These are phyloP conservation scores for Drosophila quinaria DNA, from an alignment of 2,888 invertebrate species.

Conservation along the genomic window DNA sequence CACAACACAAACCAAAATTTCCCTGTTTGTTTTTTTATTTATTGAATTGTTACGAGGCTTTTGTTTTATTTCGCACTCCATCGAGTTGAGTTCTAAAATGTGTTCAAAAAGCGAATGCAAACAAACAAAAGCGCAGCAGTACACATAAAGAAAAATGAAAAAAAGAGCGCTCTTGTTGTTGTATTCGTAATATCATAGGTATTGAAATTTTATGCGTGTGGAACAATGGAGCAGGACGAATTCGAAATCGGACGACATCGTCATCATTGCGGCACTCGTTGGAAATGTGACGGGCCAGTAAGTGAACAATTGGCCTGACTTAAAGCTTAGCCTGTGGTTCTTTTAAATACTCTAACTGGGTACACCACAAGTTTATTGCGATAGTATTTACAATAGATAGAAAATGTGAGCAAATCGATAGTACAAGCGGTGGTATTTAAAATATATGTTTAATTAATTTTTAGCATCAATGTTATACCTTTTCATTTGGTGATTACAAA, in stretches of 20 bases:
- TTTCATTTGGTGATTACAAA: no score
- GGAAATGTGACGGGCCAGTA: conserved; percentile 44
- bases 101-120: conserved; percentile 48
- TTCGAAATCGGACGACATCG: conserved; percentile 22
- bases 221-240: conserved; percentile 44
- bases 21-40: conserved; percentile 30
- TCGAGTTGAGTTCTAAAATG: conserved; percentile 22
- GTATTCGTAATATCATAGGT: conserved; percentile 23
- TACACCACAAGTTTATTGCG: not conserved
- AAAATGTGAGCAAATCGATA: no score
- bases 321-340: conserved; percentile 39
- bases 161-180: conserved; percentile 8
- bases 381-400: not conserved
- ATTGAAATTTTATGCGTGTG: conserved; percentile 53
- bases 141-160: conserved; percentile 11
- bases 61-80: conserved; percentile 54
- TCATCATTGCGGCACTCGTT: conserved; percentile 41
- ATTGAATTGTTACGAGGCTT: conserved; percentile 26
- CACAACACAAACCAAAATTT: conserved; percentile 22
- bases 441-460: no score
- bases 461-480: no score
- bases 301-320: conserved; percentile 73
- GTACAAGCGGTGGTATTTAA: no score
- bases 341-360: conserved; percentile 1
- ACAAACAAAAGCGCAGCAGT: conserved; percentile 79